Evolutionary conservation across 2,797 vertebrate species (phyloP).

Genomic region (Syndactyla subalaris): DNA sequence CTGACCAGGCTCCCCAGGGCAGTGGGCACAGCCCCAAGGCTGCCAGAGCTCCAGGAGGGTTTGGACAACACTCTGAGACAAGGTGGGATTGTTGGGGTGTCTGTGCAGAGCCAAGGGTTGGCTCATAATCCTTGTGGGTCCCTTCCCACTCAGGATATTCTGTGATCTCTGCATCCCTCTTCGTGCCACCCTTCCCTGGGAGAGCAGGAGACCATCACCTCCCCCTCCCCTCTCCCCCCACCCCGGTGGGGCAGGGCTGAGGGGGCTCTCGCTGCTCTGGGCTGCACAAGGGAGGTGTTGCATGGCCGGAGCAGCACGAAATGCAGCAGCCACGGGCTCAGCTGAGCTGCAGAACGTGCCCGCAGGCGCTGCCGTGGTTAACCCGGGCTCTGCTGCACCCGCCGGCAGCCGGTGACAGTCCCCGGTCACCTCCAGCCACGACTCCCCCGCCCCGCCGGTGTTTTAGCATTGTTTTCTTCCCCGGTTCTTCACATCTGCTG

Average conservation of each 20-base stretch:
- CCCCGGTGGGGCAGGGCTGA: too few relatives aligned
- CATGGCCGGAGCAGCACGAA: not conserved
- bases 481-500: not conserved
- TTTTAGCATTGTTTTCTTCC: not conserved
- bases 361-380: accelerated
- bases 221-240: too few relatives aligned
- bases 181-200: not conserved
- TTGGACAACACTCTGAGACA: not conserved
- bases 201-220: not conserved
- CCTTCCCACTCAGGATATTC: not conserved
- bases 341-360: not conserved
- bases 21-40: not conserved
- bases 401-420: accelerated
- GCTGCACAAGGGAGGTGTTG: accelerated
- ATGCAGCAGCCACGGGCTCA: too few relatives aligned
- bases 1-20: not conserved
- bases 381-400: not conserved
- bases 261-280: accelerated
- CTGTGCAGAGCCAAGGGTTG: accelerated
- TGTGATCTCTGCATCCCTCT: not conserved
- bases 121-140: accelerated
- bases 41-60: not conserved
- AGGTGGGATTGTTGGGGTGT: accelerated
- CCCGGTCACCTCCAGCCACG: too few relatives aligned
- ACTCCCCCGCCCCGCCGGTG: too few relatives aligned